Base-by-base conservation (phyloP, 2,113 vertebrate species). In the Phaetusa simplex region DNA sequence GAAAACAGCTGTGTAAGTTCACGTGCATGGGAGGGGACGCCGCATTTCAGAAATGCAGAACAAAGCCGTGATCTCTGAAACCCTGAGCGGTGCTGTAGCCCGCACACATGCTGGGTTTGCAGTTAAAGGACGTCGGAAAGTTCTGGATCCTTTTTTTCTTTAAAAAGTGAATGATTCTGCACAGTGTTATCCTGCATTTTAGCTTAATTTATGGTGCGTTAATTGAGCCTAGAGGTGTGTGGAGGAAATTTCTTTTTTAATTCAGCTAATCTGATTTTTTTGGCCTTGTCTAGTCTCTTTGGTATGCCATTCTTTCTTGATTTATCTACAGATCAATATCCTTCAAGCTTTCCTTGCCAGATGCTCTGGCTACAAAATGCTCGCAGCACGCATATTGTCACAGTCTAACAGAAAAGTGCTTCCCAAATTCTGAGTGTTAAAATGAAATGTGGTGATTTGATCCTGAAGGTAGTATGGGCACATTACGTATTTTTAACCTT, bases 191-290 rank as follows among this genome's bases (percentile, higher is more conserved):
- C 79, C 79, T 94, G 53, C 38, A n/a, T 92, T 97, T 94, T 62
- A 70, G 67, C 88, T 95, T 91, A 55, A 82, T 91, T 92, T 53
- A 52, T 91, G 79, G 53, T 77, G 36, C 34, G 6, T 59, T 93
- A 82, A 70, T 95, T 86, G 83, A 74, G 36, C 77, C 73, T 89
- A 85, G 73, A 96, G 82, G 77, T 91, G 67, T 88, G 67, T 70
- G 47, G 45, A 65, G 65, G 74, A 89, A 82, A 73, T 90, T n/a
- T 74, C 9, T 90, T 94, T 50, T 62, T 67, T 29, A 88, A 73
- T 84, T 86, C 93, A 69, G 8, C 50, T 91, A 58, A 90, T 92
- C 69, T 24, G 58, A 85, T 86, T 79, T 85, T 72, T 86, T 80
- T 85, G 94, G 34, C 61, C 65, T 72, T 88, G 58, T 43, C 26